Base-by-base conservation (phyloP, 23 tunicate genomes). In the Clavelina lepadiformis region DNA sequence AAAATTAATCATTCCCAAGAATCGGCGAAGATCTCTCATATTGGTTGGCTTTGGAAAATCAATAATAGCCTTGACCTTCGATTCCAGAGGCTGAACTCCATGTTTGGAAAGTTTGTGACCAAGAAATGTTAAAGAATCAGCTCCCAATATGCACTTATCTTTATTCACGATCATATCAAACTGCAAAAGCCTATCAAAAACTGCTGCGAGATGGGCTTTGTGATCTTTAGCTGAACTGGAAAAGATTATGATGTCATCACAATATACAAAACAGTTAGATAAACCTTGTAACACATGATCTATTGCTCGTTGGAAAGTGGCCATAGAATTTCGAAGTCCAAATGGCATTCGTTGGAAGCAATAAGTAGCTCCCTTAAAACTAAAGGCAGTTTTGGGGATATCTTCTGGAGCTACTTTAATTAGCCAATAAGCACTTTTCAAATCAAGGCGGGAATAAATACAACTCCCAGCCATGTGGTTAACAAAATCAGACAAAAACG, bases 201-300 rank as follows among this genome's bases (percentile, higher is more conserved):
- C 45, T 46, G 19, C 8, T 23, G 44, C 33, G 28, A 50, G 33
- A 25, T 68, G 74, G 31, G 21, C 31, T 2, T 28, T 30, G 46
- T 68, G 74, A 31, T 49, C 61, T 23, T 49, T 28, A 3, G 32
- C 74, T 13, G 61, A 29, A 18, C 35, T 15, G 23, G 51, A 33
- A 28, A 52, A 51, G 51, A 68, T 45, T 23, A 51, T 25, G 7
- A 68, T 68, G 27, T 51, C 74, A 52, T 68, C 74, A 8, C 51
- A 21, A 30, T 68, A 68, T 2, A 24, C 45, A 21, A 51, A 50
- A 45, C 51, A 29, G 20, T 33, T 30, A 23, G 41, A 22, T 33
- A 68, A 68, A 50, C 74, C 62, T 21, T 45, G 60, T 28, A 41
- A 68, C 60, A 68, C 74, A 18, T 68, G 61, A 26, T 68, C 74